Evolutionary conservation across 2,888 invertebrate species (phyloP), one percentile per base, ranked within the genome.

Genomic region (Ectemnius lituratus): DNA sequence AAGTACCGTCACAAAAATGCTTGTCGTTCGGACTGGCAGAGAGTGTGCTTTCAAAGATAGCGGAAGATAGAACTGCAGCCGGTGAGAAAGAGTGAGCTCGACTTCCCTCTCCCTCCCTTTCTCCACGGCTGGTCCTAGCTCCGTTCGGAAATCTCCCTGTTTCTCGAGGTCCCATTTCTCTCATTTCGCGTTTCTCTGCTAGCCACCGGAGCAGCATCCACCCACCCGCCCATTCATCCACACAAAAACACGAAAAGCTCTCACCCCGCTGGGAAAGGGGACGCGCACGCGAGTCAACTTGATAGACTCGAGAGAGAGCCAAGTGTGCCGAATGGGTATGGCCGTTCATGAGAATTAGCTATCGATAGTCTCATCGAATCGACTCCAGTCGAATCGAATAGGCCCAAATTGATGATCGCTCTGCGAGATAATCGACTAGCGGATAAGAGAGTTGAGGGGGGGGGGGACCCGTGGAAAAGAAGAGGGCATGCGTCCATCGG

Each of bases 191-290:
- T 52, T 52, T 52, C 16, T 14, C 52, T 14, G 8, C 5, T 37
- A 37, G 37, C 37, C 37, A 8, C 37, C 37, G 58, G 65, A 76
- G 81, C 83, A 83, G 82, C 84, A 84, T 81, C 78, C 86, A 85
- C 64, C 78, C 86, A 85, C 64, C 80, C 76, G 82, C 78, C 78
- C 82, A 84, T 84, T 77, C 83, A 85, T 73, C 78, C 86, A 81
- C 76, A 84, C 82, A 83, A 83, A 83, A 83, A 83, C 80, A 73
- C 71, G 75, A 85, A 85, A 68, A 80, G 73, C 82, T 80, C 83
- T 74, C 65, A 67, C 72, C 62, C 70, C 67, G 77, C 73, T 69
- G 28, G 74, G 67, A 70, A 67, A 46, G 56, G 58, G 57, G 57
- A 37, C 57, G 60, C 56, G 68, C 47, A 68, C 63, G 66, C 23